Evolutionary conservation across 1,140 invertebrate genomes (phyloP), one percentile per base, ranked within the genome.

Genomic region (Daktulosphaira vitifoliae): DNA sequence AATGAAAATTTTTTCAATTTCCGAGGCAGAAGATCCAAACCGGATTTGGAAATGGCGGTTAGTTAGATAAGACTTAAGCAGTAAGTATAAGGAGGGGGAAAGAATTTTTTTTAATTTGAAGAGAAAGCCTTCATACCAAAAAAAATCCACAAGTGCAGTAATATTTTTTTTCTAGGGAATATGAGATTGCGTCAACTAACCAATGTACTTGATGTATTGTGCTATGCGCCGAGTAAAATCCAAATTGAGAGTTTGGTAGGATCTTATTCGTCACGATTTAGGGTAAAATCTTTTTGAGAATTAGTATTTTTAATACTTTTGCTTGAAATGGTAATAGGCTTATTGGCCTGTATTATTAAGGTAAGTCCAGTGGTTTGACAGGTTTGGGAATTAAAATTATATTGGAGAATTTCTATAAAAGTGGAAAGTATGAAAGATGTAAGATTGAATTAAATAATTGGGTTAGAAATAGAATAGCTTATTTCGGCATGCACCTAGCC

Each of bases 321-420:
- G 66, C 54, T 15, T 68, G 29, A 2, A 48, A 23, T 18, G 73
- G 70, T 3, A 74, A 64, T 49, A 75, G 49, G 22, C 70, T 66
- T 39, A 75, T 74, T 11, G 74, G 74, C 26, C 72, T 26, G 23
- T 70, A 69, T 11, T 69, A 70, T 1, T 71, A 65, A 1, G 66
- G 39, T 0, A 65, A 42, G 13, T 67, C 38, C 2, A 65, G 65
- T 51, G 68, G 50, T 59, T 68, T 69, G 20, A 66, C 65, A 25
- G 70, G 67, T 65, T 73, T 74, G 0, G 69, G 71, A 6, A 74
- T 69, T 13, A 73, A 69, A 9, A 75, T 69, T 8, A 44, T 44
- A 11, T 7, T 4, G 15, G 39, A 44, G 15, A 15, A 9, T 44
- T 44, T 44, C n/a, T n/a, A 16, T 11, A 7, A 4, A 7, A 16